Percentiles rank a stretch among this genome's conserved stretches.
Conservation (phyloP, 2,113 vertebrate genomes). For the Opisthocomus hoazin region DNA sequence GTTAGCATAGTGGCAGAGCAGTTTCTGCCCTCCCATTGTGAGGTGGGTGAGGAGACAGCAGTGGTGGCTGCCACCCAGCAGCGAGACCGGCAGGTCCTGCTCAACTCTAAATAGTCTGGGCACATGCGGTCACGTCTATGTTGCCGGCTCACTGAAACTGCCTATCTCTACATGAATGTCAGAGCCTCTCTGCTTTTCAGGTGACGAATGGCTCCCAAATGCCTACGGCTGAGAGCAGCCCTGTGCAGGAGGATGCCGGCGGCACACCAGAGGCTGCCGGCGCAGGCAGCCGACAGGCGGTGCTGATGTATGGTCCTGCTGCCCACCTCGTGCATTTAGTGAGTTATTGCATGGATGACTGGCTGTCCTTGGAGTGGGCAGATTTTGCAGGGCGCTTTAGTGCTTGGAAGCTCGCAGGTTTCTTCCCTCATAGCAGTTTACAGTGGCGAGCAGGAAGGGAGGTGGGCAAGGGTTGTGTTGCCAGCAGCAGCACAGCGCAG, state of each 20-base stretch:
- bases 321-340: not conserved
- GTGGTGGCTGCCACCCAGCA: not conserved
- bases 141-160: not conserved
- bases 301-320: not conserved
- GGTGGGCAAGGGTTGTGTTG: not conserved
- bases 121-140: rapidly evolving
- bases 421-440: rapidly evolving
- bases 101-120: not conserved
- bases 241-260: not conserved
- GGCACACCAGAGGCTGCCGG: not conserved
- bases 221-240: not conserved
- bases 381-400: not conserved
- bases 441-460: not conserved
- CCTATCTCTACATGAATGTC: not conserved
- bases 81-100: not conserved
- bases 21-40: not conserved
- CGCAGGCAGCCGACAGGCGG: not conserved
- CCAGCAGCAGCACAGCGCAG: not conserved
- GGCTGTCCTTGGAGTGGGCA: not conserved
- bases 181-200: not conserved
- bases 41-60: not conserved
- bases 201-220: not conserved
- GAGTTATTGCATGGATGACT: not conserved
- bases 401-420: not conserved
- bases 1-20: not conserved